phyloP scores from a whole-genome alignment of 2,113 vertebrate species.

The Pyrgilauda ruficollis region DNA sequence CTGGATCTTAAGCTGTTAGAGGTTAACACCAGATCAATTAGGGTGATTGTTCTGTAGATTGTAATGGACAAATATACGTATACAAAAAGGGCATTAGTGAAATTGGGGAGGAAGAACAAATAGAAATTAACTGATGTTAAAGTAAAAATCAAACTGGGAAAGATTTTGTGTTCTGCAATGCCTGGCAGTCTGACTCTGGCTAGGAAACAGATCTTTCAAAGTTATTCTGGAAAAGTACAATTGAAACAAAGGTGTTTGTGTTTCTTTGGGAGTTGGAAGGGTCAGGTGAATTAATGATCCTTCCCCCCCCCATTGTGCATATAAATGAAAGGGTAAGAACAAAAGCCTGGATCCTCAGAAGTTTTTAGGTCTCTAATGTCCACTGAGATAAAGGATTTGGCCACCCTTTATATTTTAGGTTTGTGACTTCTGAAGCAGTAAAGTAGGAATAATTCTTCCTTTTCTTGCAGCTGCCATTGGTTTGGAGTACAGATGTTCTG shows the following conservation, averaged over 20 bases:
- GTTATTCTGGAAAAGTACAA: not conserved
- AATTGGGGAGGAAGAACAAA: constrained; percentile 66
- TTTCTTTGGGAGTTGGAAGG: not conserved
- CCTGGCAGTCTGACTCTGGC: not conserved
- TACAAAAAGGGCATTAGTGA: constrained; percentile 68
- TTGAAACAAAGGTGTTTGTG: not conserved
- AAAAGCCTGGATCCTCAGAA: not conserved
- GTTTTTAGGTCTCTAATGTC: not conserved
- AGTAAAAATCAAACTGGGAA: constrained; percentile 57
- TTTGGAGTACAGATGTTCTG: not conserved
- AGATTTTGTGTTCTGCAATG: constrained; percentile 59
- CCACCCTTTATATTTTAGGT: not conserved
- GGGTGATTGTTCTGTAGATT: constrained; percentile 77
- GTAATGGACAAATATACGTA: constrained; percentile 66
- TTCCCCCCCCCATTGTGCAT: not conserved
- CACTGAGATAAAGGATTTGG: not conserved
- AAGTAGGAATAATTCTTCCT: not conserved
- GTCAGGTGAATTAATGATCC: not conserved
- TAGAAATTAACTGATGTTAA: constrained; percentile 68
- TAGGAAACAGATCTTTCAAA: constrained; percentile 2
- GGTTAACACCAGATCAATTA: constrained; percentile 76
- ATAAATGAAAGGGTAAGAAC: not conserved
- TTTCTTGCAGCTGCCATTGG: not conserved
- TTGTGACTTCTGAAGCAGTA: not conserved
- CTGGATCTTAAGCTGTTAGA: constrained; percentile 62